Conservation (phyloP, 2,888 invertebrate genomes). For the Camponotus fellah region DNA sequence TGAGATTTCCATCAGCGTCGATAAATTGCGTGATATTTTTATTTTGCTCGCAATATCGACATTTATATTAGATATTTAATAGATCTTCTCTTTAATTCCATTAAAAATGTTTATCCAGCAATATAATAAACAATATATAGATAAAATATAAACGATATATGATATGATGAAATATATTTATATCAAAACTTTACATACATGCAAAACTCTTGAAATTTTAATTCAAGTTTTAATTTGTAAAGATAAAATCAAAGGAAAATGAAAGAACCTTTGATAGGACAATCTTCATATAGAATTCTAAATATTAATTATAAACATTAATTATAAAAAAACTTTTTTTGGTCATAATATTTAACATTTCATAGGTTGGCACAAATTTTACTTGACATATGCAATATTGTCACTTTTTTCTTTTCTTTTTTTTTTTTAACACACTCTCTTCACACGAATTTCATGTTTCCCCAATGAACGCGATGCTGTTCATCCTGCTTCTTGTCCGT, state of each 20-base stretch:
- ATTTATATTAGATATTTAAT: conserved; percentile 26
- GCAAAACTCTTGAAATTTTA: not conserved
- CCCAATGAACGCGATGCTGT: not conserved
- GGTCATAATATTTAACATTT: not conserved
- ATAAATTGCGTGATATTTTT: conserved; percentile 25
- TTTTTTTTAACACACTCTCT: not conserved
- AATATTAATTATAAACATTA: not conserved
- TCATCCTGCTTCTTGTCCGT: conserved; percentile 40
- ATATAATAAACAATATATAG: not conserved
- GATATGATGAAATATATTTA: not conserved
- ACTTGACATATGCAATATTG: not conserved
- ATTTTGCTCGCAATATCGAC: not conserved
- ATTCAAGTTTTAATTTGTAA: not conserved
- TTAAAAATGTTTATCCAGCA: not conserved
- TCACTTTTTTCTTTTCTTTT: not conserved
- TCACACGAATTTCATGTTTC: not conserved
- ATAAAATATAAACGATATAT: not conserved
- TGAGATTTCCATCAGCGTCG: not conserved
- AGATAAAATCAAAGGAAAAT: not conserved
- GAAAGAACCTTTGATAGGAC: not conserved
- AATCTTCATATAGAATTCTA: not conserved
- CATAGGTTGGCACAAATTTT: not conserved
- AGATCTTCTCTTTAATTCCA: conserved; percentile 10
- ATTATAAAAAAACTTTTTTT: not conserved
- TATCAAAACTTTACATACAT: too few relatives aligned